Evolutionary conservation across 2,113 vertebrate species (phyloP).

Genomic region (Pandion haliaetus): DNA sequence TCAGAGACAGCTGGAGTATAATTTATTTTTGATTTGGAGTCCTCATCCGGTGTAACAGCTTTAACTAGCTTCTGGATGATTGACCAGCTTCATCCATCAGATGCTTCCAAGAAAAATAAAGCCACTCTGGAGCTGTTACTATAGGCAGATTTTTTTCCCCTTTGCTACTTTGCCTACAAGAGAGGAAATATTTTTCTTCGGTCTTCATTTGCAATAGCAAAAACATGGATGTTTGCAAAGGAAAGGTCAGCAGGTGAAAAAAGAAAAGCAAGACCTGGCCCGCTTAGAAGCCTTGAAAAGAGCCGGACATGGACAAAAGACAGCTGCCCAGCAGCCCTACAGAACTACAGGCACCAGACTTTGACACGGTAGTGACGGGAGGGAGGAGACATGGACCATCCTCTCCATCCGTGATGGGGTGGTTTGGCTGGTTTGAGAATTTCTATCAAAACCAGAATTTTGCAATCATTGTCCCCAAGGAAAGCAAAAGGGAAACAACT

Average conservation of each 20-base stretch:
- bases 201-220: neutral
- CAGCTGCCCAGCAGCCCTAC: neutral
- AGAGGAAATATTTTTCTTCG: neutral
- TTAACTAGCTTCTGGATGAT: conserved; percentile 6
- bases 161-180: neutral
- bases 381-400: neutral
- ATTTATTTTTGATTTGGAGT: conserved; percentile 27
- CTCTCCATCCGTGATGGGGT: neutral
- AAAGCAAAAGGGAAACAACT: neutral
- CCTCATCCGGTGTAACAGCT: neutral
- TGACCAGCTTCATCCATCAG: conserved; percentile 16
- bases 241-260: neutral
- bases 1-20: conserved; percentile 25
- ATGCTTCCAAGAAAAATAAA: neutral
- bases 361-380: neutral
- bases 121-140: neutral
- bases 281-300: neutral
- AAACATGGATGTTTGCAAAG: neutral
- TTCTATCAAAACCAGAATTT: neutral
- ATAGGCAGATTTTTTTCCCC: neutral
- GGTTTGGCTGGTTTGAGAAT: neutral
- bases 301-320: neutral
- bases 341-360: neutral
- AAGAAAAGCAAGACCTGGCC: neutral
- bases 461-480: neutral